Conservation (phyloP, 1,140 invertebrate species). For the Caligus rogercresseyi region DNA sequence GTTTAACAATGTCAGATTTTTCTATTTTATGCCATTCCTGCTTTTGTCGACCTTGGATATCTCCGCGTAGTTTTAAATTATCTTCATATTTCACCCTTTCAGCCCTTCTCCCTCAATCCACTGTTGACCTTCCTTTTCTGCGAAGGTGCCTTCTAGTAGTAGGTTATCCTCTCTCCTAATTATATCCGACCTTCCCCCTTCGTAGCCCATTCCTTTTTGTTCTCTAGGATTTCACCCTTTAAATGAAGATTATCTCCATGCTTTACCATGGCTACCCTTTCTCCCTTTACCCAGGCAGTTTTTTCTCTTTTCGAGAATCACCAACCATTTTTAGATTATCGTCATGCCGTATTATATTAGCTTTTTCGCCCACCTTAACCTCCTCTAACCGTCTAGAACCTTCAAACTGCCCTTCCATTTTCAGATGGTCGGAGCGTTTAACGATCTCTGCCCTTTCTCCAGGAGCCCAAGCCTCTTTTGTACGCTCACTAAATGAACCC, state of each 20-base stretch:
- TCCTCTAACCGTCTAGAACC: constrained; percentile 21
- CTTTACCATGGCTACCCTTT: constrained; percentile 21
- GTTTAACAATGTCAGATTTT: constrained; percentile 23
- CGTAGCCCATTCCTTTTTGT: constrained; percentile 20
- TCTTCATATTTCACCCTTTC: constrained; percentile 22
- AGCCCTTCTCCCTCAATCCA: constrained; percentile 21
- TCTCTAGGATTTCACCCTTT: constrained; percentile 25
- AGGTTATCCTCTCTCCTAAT: constrained; percentile 23
- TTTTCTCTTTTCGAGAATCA: constrained; percentile 30
- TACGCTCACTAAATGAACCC: constrained; percentile 34
- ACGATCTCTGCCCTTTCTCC: constrained; percentile 31
- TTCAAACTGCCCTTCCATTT: constrained; percentile 42
- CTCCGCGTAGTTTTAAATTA: constrained; percentile 23
- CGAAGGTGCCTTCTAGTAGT: constrained; percentile 25
- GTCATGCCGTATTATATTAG: constrained; percentile 30
- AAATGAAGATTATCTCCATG: constrained; percentile 22
- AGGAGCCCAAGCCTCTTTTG: constrained; percentile 23
- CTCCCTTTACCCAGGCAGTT: constrained; percentile 7
- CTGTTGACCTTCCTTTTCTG: constrained; percentile 13
- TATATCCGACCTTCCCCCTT: constrained; percentile 23
- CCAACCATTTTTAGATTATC: constrained; percentile 43
- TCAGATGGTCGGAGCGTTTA: constrained; percentile 35
- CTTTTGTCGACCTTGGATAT: constrained; percentile 23
- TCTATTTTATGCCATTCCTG: constrained; percentile 20
- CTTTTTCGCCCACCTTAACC: constrained; percentile 27